Conservation (phyloP, 2,888 invertebrate species). For the Dicranocentrus wangi region DNA sequence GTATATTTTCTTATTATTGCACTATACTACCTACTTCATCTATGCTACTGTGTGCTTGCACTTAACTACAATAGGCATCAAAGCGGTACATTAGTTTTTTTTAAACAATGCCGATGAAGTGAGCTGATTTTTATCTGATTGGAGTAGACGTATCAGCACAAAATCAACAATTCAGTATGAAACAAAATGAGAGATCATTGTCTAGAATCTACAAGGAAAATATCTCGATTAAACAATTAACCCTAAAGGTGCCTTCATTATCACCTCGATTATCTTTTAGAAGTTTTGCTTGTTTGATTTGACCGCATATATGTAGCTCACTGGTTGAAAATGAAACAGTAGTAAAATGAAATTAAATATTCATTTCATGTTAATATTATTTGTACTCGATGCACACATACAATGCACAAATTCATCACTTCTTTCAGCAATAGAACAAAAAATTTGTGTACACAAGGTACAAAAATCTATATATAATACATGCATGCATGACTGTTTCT, state of each 20-base stretch:
- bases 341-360: background rate
- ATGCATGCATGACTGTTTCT: background rate
- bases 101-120: background rate
- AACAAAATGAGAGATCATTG: background rate
- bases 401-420: background rate
- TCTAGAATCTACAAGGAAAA: background rate
- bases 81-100: background rate
- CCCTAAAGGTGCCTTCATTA: conserved; percentile 5
- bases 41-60: no score
- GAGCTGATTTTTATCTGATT: conserved; percentile 28
- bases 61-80: background rate
- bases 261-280: background rate
- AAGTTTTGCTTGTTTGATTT: background rate
- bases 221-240: conserved; percentile 22
- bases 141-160: conserved; percentile 18
- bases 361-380: background rate
- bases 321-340: background rate
- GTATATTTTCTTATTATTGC: background rate
- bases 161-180: background rate
- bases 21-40: background rate
- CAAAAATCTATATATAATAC: background rate
- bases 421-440: background rate
- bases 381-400: background rate
- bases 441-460: background rate
- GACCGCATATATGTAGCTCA: background rate